Evolutionary conservation across 2,888 invertebrate species (phyloP), one percentile per base, ranked within the genome.

Genomic region (Trachelus tabidus): DNA sequence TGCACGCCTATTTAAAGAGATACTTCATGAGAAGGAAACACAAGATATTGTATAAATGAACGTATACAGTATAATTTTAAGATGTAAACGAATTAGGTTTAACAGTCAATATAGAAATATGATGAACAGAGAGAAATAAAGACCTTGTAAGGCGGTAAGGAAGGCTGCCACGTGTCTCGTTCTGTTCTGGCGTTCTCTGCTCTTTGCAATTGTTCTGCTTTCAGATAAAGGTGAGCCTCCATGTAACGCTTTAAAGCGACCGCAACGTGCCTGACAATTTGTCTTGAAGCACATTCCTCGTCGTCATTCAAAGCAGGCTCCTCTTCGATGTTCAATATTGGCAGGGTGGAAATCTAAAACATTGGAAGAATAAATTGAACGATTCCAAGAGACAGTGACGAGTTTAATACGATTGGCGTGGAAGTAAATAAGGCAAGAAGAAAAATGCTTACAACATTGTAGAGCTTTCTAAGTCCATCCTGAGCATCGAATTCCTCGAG

Each of bases 401-500:
- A 76, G 34, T 34, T n/a, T 2, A 68, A 82, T 76, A 73, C n/a
- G 81, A 87, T 56, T 23, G 89, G 85, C 90, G 83, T 85, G 92
- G 92, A 77, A 81, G 77, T 37, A 82, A 79, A 73, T 37, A 71
- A 73, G 30, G 12, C 31, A 73, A 12, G 12, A 12, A 11, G 3
- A 31, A 69, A 69, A 31, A 69, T 92, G 90, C 85, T 93, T 90
- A 97, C 96, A 88, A 98, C 97, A 93, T 99, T 99, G 92, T 97
- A 97, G 1, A 99, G 93, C 90, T 97, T 97, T 23, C 99, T 93
- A 6, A 99, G 93, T 0, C 99, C 99, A 92, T 99, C 99, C 92
- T 97, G 95, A n/a, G 92, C 94, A 92, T 99, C 99, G 89, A 99
- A 99, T 90, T 98, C 96, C 85, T 98, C 98, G 12, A 99, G 92